Base-by-base conservation (phyloP, 2,888 invertebrate species). In the Arge pagana region DNA sequence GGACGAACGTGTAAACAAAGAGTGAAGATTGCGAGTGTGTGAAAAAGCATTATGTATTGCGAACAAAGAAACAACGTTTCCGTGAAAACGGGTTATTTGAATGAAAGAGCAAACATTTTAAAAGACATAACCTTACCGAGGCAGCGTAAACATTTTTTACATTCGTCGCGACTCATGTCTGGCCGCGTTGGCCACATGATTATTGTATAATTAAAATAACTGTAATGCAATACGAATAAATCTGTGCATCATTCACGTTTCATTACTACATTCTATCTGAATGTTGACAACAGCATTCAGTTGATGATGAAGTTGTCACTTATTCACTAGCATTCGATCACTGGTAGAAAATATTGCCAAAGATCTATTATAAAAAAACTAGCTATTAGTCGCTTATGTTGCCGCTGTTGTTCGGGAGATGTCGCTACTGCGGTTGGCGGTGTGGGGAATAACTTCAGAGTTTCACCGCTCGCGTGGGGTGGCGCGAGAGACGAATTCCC, bases 81-180 rank as follows among this genome's bases (percentile, higher is more conserved):
- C n/a, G n/a, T n/a, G n/a, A n/a, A 41, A 35, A 48, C 24, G 19
- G 23, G 4, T 39, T 57, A n/a, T 43, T 37, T 18, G 42, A 31
- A 42, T 35, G 13, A 23, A 54, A 39, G 49, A n/a, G 18, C 26
- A 21, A 36, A 24, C 30, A 8, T 42, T 49, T 31, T 28, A 28
- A 35, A 18, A 19, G 24, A 64, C 65, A 68, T 74, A 73, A 71
- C 70, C 74, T 77, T 84, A 92, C 92, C 92, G 72, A 94, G 84
- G 81, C 89, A 87, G 71, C 95, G 85, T 73, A 95, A 85, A 80
- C 88, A 86, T 72, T 90, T 86, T 78, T 89, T 87, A 78, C 92
- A 93, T 79, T 95, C 93, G 79, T 93, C 93, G 75, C 87, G 86
- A 67, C 89, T 88, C 86, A 93, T 86, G 80, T 93, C 90, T 65